Evolutionary conservation across 2,113 vertebrate genomes (phyloP).

Genomic region (Garra rufa): DNA sequence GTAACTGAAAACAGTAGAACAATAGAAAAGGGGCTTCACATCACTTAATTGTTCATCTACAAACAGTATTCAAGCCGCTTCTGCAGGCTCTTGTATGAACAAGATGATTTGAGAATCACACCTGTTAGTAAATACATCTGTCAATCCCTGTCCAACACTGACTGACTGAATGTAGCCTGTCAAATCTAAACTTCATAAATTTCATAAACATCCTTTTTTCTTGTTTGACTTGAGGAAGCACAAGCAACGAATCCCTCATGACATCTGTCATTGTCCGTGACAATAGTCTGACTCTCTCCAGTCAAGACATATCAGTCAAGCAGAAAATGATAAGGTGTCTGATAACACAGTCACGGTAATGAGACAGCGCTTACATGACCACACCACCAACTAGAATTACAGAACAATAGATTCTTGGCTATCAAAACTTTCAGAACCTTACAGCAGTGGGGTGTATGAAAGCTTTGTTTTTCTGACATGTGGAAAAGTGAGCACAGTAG

Average conservation of each 20-base stretch:
- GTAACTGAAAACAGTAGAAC: no score
- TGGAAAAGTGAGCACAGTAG: background rate
- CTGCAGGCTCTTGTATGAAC: background rate
- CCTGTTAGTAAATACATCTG: background rate
- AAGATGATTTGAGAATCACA: background rate
- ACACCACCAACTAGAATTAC: background rate
- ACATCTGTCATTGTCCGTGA: background rate
- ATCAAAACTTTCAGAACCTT: background rate
- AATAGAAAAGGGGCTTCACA: background rate
- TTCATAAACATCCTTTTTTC: background rate
- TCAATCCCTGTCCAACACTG: background rate
- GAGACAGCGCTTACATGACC: background rate
- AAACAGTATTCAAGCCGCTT: background rate
- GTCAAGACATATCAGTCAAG: constrained; percentile 12
- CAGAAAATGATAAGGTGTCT: background rate
- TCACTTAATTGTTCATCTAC: background rate
- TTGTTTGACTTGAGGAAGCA: constrained; percentile 7
- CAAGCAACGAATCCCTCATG: background rate
- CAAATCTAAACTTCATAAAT: no score
- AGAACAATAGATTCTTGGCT: background rate
- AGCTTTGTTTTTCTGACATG: constrained; percentile 21
- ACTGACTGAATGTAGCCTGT: background rate
- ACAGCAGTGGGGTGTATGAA: background rate
- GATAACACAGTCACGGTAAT: background rate
- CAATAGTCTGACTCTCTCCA: background rate